Evolutionary conservation across 2,113 vertebrate species (phyloP), one percentile per base, ranked within the genome.

Genomic region (Marmota flaviventris): DNA sequence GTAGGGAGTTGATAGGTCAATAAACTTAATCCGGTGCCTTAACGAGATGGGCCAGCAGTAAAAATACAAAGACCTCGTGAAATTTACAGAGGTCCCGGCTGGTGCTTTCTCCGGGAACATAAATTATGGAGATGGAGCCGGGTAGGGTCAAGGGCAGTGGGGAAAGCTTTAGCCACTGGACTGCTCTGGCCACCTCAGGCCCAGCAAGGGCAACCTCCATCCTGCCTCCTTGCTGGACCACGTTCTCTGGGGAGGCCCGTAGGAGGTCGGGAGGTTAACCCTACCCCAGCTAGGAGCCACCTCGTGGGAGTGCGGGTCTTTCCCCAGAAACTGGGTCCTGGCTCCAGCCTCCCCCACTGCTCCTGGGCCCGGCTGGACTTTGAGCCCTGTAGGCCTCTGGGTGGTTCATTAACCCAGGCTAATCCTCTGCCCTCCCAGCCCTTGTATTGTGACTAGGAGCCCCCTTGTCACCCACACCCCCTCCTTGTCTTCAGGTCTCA

Each of bases 331-430:
- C 22, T 45, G 37, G 87, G 75, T 48, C 17, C 39, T 32, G 75
- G 18, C 29, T 32, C 48, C 32, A 0, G 0, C 67, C 17, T 45
- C 39, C 34, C 20, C 93, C 37, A 8, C 39, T 13, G 3, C 51
- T 84, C 22, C 67, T 27, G 10, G 0, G 4, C 53, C 1, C 37
- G 45, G 37, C 63, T 96, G 97, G 94, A 98, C 97, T 97, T 97
- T 97, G 97, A 97, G 96, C 96, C 56, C 22, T 29, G 25, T 2
- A 32, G 81, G 83, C 76, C 79, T 63, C 94, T 13, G 24, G 82
- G 97, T 98, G 97, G 96, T 97, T 98, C 75, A 97, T 98, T 98
- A 98, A 97, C 97, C 76, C 51, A 69, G 18, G 79, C 10, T 18
- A 22, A 72, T 84, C 53, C 39, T 72, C 81, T 51, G 72, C 24